These are phyloP conservation scores for Leucopsar rothschildi DNA, from an alignment of 2,113 vertebrate genomes.

Conservation along the genomic window DNA sequence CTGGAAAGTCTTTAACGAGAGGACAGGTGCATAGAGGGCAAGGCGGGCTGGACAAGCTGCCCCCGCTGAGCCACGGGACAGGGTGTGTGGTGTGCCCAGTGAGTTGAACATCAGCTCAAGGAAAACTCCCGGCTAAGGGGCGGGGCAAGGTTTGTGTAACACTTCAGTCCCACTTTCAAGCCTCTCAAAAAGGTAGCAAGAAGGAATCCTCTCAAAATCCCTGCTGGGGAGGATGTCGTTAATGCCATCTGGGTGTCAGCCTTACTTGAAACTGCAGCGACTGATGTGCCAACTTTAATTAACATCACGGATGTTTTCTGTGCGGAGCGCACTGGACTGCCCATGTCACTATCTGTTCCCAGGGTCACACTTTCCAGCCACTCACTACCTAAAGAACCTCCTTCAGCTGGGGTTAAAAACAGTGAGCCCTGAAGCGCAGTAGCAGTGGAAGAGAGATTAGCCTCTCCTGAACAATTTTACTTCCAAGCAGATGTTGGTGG, in stretches of 20 bases:
- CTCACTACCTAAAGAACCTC: background rate
- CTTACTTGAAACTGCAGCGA: background rate
- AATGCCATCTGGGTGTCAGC: background rate
- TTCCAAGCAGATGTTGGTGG: background rate
- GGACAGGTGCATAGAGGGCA: background rate
- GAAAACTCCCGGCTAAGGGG: background rate
- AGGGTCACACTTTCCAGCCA: background rate
- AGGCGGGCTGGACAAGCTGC: background rate
- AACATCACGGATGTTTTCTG: background rate
- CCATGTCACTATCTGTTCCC: background rate
- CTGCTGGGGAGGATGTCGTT: background rate
- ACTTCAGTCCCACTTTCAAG: background rate
- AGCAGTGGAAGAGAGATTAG: background rate
- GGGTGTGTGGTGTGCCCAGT: accelerated
- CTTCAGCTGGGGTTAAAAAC: background rate
- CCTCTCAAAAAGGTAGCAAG: background rate
- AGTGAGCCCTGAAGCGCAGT: background rate
- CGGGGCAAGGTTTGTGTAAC: background rate
- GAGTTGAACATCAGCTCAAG: background rate
- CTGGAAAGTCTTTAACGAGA: background rate
- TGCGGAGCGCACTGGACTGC: background rate
- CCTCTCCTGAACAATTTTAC: background rate
- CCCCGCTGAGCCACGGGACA: accelerated
- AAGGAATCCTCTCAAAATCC: background rate
- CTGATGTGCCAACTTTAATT: background rate